Evolutionary conservation across 2,888 invertebrate species (phyloP), one percentile per base, ranked within the genome.

Genomic region (Altica lythri): DNA sequence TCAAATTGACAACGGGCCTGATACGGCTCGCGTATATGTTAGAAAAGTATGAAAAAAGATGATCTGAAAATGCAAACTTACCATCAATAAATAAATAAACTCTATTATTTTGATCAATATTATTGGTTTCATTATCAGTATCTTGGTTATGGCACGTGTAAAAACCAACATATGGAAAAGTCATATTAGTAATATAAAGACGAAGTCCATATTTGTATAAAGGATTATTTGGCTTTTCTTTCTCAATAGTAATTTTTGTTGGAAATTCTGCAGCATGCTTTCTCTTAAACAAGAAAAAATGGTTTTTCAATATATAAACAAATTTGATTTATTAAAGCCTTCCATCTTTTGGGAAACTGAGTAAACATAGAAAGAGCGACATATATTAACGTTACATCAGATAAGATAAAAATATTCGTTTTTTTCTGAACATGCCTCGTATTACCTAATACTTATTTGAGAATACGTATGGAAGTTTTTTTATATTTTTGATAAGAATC

Each of bases 31-130:
- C 4, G 16, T 30, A 8, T 17, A 1, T 19, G 3, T 6, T 19
- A 5, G 3, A 19, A 6, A 19, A 19, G 22, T 19, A 19, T 6
- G 6, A 6, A 6, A 5, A 6, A 6, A 19, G 6, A 6, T 19
- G 6, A 5, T 3, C 6, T 5, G 22, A 6, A 5, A 19, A 19
- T 5, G 22, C 4, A n/a, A 5, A 59, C 70, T 72, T 69, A 81
- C 82, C 83, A 67, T 79, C 74, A 1, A 83, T 81, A 68, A 76
- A 84, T 6, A 84, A 63, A 66, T 83, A 83, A 17, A 81, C 75
- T n/a, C 75, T 75, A 8, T 76, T 76, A 12, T 72, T 68, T 38
- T 71, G 71, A 9, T 64, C 70, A 32, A 32, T 40, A 12, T 63
- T 61, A 38, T 73, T 70, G 10, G 76, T 71, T 35, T 75, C 53